Evolutionary conservation across 1,140 invertebrate species (phyloP).

Genomic region (Cydia fagiglandana): DNA sequence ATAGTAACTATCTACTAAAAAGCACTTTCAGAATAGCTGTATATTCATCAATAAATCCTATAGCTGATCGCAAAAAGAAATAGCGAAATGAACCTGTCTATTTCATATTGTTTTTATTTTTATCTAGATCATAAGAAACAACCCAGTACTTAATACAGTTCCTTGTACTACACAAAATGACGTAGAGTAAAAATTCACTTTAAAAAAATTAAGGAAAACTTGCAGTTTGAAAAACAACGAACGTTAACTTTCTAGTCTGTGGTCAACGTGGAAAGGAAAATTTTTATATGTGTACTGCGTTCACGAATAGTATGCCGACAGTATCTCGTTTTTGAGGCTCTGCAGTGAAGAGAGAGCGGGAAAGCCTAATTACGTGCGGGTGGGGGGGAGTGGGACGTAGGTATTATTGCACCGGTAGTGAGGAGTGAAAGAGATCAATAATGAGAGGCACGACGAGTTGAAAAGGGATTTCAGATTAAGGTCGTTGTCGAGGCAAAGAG

Average conservation of each 20-base stretch:
- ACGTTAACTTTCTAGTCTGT: slow-evolving; percentile 46
- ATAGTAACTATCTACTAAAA: neutral
- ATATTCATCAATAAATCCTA: neutral
- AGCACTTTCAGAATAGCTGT: neutral
- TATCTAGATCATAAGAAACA: slow-evolving; percentile 38
- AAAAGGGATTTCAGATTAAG: slow-evolving; percentile 80
- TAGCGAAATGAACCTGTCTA: slow-evolving; percentile 37
- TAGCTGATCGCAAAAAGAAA: slow-evolving; percentile 48
- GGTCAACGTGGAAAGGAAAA: slow-evolving; percentile 58
- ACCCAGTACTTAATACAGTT: slow-evolving; percentile 33
- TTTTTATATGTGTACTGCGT: slow-evolving; percentile 63
- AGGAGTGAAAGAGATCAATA: slow-evolving; percentile 80
- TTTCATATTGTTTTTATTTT: slow-evolving; percentile 37
- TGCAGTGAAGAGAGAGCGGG: slow-evolving; percentile 71
- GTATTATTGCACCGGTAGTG: slow-evolving; percentile 78
- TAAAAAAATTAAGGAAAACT: slow-evolving; percentile 37
- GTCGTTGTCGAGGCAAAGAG: slow-evolving; percentile 76
- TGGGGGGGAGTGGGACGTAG: slow-evolving; percentile 47
- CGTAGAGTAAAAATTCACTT: slow-evolving; percentile 33
- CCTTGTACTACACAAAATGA: slow-evolving; percentile 21
- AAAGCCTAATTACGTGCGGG: slow-evolving; percentile 45
- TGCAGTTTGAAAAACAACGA: slow-evolving; percentile 33
- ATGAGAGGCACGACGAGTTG: slow-evolving; percentile 78
- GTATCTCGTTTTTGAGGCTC: slow-evolving; percentile 77
- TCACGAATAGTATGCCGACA: slow-evolving; percentile 66